Base-by-base conservation (phyloP, 1,140 invertebrate genomes). In the Ectropis grisescens region DNA sequence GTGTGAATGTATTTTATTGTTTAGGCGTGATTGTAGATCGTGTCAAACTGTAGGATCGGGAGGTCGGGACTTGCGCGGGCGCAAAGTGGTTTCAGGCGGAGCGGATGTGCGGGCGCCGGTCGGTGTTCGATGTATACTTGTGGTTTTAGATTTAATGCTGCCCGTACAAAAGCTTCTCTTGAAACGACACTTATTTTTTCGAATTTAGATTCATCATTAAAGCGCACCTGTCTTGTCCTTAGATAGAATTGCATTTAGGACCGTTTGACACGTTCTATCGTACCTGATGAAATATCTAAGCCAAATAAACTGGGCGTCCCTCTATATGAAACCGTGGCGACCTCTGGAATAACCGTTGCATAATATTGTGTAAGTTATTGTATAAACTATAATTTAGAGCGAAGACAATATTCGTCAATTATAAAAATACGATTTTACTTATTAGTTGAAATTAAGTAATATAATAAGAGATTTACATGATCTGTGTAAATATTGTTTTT, bases 391-490 rank as follows among this genome's bases (percentile, higher is more conserved):
- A 43, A 37, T 33, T 55, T 61, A 67, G 45, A 53, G 49, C 52
- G 50, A 60, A 57, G 67, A 66, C 64, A 71, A 71, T 67, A 67
- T 58, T 42, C 35, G 66, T 70, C 66, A 70, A 70, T 70, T 70
- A 70, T 58, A 52, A 19, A 53, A 40, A 56, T 47, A 56, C 52
- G 57, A 56, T 46, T 56, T 19, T 19, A 19, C 16, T 19, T 49
- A 51, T 48, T 37, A 39, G 41, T 49, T 48, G 27, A 31, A 48
- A 41, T 47, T 37, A 36, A 45, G 27, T 11, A 15, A 33, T 33
- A 35, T 29, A 16, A 23, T 41, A 39, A 26, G 32, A 38, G 11
- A 16, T 31, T 41, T 15, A 23, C 32, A 36, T 29, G 16, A 22
- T 26, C 27, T 37, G 10, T 54, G 50, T 49, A 49, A 49, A 54